Conservation (phyloP, 2,797 vertebrate genomes). For the Tapera naevia region DNA sequence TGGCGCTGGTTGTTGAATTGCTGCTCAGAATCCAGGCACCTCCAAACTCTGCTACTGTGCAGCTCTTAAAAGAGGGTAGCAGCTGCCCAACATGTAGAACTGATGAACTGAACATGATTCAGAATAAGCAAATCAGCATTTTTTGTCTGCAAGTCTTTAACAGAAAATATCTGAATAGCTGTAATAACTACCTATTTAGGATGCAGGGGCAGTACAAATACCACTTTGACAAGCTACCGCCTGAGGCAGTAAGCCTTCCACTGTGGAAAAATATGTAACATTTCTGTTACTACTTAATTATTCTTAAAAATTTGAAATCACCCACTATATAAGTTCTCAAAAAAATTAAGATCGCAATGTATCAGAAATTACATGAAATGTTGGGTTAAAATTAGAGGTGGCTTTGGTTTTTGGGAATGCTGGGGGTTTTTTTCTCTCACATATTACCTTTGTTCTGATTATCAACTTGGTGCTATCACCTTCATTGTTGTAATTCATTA, state of each 20-base stretch:
- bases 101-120: background rate
- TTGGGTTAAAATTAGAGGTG: background rate
- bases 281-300: background rate
- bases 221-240: background rate
- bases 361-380: background rate
- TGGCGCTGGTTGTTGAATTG: background rate
- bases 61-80: background rate
- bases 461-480: background rate
- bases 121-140: background rate
- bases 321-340: background rate
- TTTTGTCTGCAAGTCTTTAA: background rate
- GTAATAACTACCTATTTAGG: background rate
- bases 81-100: background rate
- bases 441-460: background rate
- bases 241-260: background rate
- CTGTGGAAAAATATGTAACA: background rate
- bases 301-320: background rate
- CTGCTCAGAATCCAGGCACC: background rate
- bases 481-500: background rate
- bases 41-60: background rate
- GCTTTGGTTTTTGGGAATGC: background rate
- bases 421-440: background rate
- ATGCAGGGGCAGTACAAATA: background rate
- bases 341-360: background rate
- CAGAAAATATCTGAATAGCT: background rate